Base-by-base conservation (phyloP, 1,140 invertebrate genomes). In the Himalopsyche phryganea region DNA sequence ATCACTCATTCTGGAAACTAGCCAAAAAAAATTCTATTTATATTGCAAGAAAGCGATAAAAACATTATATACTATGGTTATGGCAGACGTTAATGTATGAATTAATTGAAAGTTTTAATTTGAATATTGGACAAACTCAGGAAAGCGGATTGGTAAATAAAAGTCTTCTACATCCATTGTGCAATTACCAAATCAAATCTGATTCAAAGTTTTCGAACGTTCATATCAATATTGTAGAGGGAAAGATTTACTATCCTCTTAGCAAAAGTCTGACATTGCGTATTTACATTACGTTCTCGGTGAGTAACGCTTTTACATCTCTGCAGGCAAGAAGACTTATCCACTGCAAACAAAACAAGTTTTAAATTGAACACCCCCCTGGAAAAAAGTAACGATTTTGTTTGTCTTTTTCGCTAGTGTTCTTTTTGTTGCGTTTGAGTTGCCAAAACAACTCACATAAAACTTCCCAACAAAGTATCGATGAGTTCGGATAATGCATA, bases 361-460 rank as follows among this genome's bases (percentile, higher is more conserved):
- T 60, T 60, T 49, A 60, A 55, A 55, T 60, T 60, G 49, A 42
- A 49, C 44, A 45, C 50, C 49, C 32, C 46, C 28, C 58, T 15
- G 32, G 42, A 33, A 50, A 28, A 41, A 19, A 54, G 50, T 46
- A 61, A 58, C 60, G 50, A 58, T 53, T 35, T 9, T 61, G 60
- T 61, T 61, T 61, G 60, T 61, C 54, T 61, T 61, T 61, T 48
- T 49, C 49, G 50, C 47, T 61, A 32, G 36, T 32, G 51, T 47
- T 32, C 38, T 58, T 57, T 57, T 58, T 57, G 46, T 46, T 38
- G 50, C 44, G 60, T 61, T 61, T 61, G 60, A 47, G 20, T 57
- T 61, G 35, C 50, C 50, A 51, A 51, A 51, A 54, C 48, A 61
- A 61, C 47, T 61, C 59, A 35, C 59, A 28, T 61, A 61, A 60